These are phyloP conservation scores for Corythoichthys haematopterus DNA, from an alignment of 2,113 vertebrate species.

Conservation along the genomic window DNA sequence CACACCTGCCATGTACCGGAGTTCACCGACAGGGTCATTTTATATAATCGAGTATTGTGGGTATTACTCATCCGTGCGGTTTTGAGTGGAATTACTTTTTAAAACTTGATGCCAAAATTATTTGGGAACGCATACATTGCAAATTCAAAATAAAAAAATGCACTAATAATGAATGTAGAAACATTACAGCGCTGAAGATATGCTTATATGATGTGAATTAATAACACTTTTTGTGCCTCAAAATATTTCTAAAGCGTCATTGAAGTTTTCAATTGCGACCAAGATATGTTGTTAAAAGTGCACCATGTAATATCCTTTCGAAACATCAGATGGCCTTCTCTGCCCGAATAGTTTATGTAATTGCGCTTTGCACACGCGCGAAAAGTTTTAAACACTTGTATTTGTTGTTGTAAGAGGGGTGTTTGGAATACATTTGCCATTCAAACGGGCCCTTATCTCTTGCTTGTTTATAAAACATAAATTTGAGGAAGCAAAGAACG, in stretches of 20 bases:
- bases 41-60: background rate
- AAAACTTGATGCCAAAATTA: background rate
- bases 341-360: conserved; percentile 20
- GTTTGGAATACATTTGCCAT: conserved; percentile 55
- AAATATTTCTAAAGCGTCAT: background rate
- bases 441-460: conserved; percentile 63
- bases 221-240: background rate
- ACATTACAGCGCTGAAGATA: background rate
- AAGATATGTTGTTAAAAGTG: background rate
- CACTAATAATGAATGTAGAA: background rate
- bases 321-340: background rate
- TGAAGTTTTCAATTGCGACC: background rate
- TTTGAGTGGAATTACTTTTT: background rate
- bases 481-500: conserved; percentile 57
- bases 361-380: conserved; percentile 14
- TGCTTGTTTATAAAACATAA: conserved; percentile 67
- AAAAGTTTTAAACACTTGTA: conserved; percentile 45
- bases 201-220: background rate
- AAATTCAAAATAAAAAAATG: background rate
- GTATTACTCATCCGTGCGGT: background rate
- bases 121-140: background rate
- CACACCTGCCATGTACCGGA: conserved; percentile 48
- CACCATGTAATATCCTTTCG: background rate
- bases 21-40: background rate
- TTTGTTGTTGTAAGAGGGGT: conserved; percentile 57